Conservation (phyloP, 2,797 vertebrate species). For the Hydrocynus forskahlii region DNA sequence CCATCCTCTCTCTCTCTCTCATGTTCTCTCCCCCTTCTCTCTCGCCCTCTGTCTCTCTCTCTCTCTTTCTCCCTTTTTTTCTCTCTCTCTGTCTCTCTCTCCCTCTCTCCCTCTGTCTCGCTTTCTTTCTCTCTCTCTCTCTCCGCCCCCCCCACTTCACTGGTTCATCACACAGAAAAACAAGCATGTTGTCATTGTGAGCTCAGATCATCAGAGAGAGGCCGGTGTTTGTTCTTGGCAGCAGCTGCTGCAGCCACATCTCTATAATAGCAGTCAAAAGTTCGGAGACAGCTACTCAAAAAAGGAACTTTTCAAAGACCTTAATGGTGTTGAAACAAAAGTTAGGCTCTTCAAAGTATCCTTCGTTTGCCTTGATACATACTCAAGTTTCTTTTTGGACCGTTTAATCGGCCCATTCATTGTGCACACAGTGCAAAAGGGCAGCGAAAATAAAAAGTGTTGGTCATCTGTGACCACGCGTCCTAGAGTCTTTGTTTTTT, state of each 20-base stretch:
- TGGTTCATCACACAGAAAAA: background rate
- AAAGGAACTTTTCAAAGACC: too few species aligned
- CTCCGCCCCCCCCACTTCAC: background rate
- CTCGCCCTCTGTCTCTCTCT: background rate
- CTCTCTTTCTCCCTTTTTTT: constrained; percentile 28
- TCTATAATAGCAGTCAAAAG: background rate
- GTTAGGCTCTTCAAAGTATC: too few species aligned
- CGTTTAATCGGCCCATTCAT: too few species aligned
- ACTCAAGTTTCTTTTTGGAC: too few species aligned
- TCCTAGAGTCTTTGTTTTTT: too few species aligned
- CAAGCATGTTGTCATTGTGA: background rate
- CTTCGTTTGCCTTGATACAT: too few species aligned
- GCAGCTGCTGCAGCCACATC: background rate
- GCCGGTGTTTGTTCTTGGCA: background rate
- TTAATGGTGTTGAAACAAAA: too few species aligned
- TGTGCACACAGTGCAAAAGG: too few species aligned
- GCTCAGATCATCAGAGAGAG: background rate
- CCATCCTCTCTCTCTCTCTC: too few species aligned
- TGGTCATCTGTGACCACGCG: too few species aligned
- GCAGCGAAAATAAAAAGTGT: too few species aligned
- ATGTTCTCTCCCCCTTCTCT: background rate
- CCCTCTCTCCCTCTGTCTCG: too few species aligned
- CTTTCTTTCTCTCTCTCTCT: constrained; percentile 17
- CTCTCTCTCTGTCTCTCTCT: constrained; percentile 23
- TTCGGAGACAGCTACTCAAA: background rate